Evolutionary conservation across 2,888 invertebrate species (phyloP).

Genomic region (Archips crataeganus): DNA sequence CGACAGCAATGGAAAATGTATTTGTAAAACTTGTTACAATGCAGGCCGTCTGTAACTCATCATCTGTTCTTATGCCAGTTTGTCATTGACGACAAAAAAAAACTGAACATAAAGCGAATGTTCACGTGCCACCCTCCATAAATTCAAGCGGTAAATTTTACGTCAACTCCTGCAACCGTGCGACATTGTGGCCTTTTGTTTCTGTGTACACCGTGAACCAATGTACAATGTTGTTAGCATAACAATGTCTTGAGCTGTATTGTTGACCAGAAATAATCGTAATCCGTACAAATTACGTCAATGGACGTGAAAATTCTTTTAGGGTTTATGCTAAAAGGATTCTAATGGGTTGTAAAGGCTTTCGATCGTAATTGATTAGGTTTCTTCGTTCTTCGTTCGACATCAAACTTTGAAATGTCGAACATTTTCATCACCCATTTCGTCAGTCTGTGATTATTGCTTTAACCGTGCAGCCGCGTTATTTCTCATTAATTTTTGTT

Average conservation of each 20-base stretch:
- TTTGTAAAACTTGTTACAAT: too few species aligned
- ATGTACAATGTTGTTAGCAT: slow-evolving; percentile 21
- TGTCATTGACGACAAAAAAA: neutral
- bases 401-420: too few species aligned
- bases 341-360: neutral
- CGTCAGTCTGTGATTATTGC: too few species aligned
- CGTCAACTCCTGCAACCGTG: neutral
- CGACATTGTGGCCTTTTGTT: slow-evolving; percentile 2
- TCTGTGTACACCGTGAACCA: slow-evolving; percentile 10
- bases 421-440: too few species aligned
- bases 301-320: slow-evolving; percentile 17
- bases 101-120: neutral
- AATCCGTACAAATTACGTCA: slow-evolving; percentile 7
- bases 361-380: neutral
- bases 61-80: too few species aligned
- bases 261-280: slow-evolving; percentile 16
- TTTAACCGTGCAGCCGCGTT: too few species aligned
- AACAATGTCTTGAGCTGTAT: slow-evolving; percentile 20
- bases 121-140: neutral
- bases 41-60: too few species aligned
- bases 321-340: neutral
- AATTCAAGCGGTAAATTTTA: slow-evolving; percentile 8
- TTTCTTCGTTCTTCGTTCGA: too few species aligned
- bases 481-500: too few species aligned
- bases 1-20: too few species aligned